Conservation (phyloP, 2,888 invertebrate species). For the Pilophorus perplexus region DNA sequence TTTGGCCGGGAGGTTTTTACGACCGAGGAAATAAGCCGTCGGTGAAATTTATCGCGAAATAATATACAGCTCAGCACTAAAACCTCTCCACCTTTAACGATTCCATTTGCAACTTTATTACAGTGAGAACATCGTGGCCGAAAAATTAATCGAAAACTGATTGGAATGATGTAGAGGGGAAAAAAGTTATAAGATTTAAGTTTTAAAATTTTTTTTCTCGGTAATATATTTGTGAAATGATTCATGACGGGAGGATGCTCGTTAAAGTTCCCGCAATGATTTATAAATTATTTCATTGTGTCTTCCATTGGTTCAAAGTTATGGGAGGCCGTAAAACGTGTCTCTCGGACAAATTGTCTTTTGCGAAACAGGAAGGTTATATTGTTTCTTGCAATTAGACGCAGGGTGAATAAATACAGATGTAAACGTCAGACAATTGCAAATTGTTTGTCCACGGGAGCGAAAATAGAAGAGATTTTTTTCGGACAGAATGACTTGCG, state of each 20-base stretch:
- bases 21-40: no score
- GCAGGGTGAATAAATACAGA: constrained; percentile 12
- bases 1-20: no score
- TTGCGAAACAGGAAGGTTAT: not conserved
- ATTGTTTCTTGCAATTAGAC: constrained; percentile 19
- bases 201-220: constrained; percentile 13
- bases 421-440: constrained; percentile 6
- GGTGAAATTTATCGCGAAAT: no score
- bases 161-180: no score
- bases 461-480: not conserved
- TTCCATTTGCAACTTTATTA: constrained; percentile 1
- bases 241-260: constrained; percentile 8
- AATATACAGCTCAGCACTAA: no score
- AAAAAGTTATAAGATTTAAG: no score
- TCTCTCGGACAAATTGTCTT: constrained; percentile 18
- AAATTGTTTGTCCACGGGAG: not conserved
- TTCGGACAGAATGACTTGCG: not conserved
- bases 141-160: constrained; percentile 9
- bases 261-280: constrained; percentile 14
- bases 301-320: constrained; percentile 1
- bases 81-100: not conserved
- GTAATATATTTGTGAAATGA: constrained; percentile 6
- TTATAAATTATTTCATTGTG: constrained; percentile 20
- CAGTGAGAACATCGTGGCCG: constrained; percentile 5
- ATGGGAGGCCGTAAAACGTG: constrained; percentile 12